Evolutionary conservation across 2,888 invertebrate genomes (phyloP).

Genomic region (Axea sp.): DNA sequence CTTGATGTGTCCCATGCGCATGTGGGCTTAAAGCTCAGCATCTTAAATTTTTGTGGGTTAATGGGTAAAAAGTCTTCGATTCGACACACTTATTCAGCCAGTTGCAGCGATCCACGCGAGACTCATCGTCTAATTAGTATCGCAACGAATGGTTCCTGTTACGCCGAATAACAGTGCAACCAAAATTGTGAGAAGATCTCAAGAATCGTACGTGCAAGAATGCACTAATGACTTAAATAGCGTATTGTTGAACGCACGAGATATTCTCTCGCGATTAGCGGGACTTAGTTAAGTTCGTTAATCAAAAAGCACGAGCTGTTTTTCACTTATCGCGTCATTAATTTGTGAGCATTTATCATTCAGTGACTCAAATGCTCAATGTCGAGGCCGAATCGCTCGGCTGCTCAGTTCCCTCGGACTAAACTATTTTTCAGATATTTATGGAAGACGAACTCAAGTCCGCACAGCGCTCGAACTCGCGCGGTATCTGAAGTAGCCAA

Average conservation of each 20-base stretch:
- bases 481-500: too few relatives aligned
- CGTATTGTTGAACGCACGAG: slow-evolving; percentile 24
- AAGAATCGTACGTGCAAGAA: slow-evolving; percentile 38
- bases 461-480: too few relatives aligned
- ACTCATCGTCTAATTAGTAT: slow-evolving; percentile 31
- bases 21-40: too few relatives aligned
- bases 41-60: too few relatives aligned
- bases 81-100: slow-evolving; percentile 28
- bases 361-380: too few relatives aligned
- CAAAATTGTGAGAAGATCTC: slow-evolving; percentile 49
- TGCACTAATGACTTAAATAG: slow-evolving; percentile 40
- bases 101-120: slow-evolving; percentile 16
- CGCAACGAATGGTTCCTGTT: slow-evolving; percentile 52
- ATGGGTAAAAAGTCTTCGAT: slow-evolving; percentile 29
- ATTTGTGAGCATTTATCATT: too few relatives aligned
- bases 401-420: too few relatives aligned
- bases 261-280: slow-evolving; percentile 37
- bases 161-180: slow-evolving; percentile 19
- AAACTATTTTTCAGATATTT: too few relatives aligned
- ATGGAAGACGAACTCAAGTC: too few relatives aligned
- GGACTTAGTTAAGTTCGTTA: slow-evolving; percentile 17
- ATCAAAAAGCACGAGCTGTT: slow-evolving; percentile 25
- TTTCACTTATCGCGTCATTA: too few relatives aligned
- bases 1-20: slow-evolving; percentile 16
- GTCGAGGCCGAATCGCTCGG: too few relatives aligned